Conservation (phyloP, 2,797 vertebrate species). For the Phalanger gymnotis region DNA sequence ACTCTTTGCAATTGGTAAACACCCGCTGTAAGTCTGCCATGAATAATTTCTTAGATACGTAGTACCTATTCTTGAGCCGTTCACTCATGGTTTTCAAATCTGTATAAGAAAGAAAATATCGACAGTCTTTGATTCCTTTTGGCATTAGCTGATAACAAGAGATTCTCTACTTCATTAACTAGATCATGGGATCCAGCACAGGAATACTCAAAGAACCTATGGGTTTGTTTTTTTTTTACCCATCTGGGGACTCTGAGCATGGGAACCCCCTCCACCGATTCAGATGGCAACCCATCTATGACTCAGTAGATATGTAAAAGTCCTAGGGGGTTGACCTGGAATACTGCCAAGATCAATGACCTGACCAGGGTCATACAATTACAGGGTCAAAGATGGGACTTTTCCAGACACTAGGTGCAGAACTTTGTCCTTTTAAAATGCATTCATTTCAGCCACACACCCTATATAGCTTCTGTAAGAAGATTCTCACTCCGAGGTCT, state of each 20-base stretch:
- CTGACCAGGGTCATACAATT: neutral
- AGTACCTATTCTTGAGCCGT: constrained; percentile 98
- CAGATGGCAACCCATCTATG: neutral
- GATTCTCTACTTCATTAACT: neutral
- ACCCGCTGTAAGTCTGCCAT: constrained; percentile 99
- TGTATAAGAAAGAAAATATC: constrained; percentile 84
- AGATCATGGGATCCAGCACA: neutral
- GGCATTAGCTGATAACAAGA: constrained; percentile 20
- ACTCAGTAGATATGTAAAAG: neutral
- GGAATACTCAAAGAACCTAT: neutral
- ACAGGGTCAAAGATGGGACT: neutral
- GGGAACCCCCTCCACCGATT: neutral
- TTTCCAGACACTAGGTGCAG: neutral
- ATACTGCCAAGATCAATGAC: neutral
- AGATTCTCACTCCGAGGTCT: neutral
- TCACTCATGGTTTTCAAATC: constrained; percentile 99
- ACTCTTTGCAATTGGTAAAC: constrained; percentile 99
- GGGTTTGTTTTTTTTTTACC: neutral
- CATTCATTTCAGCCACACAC: neutral
- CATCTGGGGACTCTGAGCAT: neutral
- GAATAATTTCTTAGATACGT: constrained; percentile 97
- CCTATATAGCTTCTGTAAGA: neutral
- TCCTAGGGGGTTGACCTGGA: neutral
- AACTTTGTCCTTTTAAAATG: neutral
- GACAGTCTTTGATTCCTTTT: constrained; percentile 71